A percentile compares a stretch with the other conserved stretches of the same genome.
phyloP scores from a whole-genome alignment of 2,797 vertebrate genomes.

The Mus minutoides region DNA sequence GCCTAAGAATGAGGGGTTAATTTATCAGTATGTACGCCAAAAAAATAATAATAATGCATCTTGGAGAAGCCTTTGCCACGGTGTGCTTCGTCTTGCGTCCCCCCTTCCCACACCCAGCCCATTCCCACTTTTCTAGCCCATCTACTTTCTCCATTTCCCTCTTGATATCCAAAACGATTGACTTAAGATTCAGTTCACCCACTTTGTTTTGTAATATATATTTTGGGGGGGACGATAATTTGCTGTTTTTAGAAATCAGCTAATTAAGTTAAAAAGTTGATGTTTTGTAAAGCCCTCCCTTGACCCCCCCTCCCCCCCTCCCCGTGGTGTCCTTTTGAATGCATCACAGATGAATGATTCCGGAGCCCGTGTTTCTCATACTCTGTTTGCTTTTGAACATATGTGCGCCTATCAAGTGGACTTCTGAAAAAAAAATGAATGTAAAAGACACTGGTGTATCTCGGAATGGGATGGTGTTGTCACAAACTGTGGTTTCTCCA shows the following conservation, averaged over 20 bases:
- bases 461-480: conserved; percentile 92
- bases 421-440: conserved; percentile 92
- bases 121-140: conserved; percentile 67
- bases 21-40: conserved; percentile 73
- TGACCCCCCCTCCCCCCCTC: not conserved
- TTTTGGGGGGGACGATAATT: conserved; percentile 85
- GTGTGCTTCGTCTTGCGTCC: conserved; percentile 72
- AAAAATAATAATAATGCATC: conserved; percentile 67
- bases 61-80: conserved; percentile 67
- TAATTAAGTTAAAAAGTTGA: conserved; percentile 80
- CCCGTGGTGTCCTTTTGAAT: conserved; percentile 84
- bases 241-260: conserved; percentile 82
- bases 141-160: conserved; percentile 78
- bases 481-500: conserved; percentile 93
- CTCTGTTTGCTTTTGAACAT: conserved; percentile 85
- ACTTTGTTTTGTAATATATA: conserved; percentile 82
- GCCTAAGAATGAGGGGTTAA: conserved; percentile 69
- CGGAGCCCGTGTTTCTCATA: conserved; percentile 83
- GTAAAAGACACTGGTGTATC: conserved; percentile 92
- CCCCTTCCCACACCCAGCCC: conserved; percentile 40
- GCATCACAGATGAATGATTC: conserved; percentile 86
- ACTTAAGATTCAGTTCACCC: conserved; percentile 72
- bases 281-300: conserved; percentile 81
- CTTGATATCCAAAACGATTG: conserved; percentile 71
- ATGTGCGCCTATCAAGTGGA: conserved; percentile 86